phyloP scores from a whole-genome alignment of 2,113 vertebrate genomes.

The Blennius ocellaris region DNA sequence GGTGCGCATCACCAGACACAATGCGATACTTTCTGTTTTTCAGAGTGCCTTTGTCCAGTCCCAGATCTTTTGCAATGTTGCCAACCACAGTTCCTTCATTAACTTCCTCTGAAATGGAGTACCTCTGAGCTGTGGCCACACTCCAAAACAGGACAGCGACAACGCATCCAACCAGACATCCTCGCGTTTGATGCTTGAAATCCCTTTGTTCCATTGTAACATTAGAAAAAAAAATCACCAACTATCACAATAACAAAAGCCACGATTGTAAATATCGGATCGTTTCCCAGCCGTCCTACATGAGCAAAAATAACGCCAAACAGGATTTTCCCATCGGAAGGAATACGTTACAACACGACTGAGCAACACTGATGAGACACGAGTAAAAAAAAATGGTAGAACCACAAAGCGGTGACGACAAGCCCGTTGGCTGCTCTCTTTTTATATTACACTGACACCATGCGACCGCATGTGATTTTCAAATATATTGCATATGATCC shows the following conservation, averaged over 20 bases:
- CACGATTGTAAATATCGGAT: rapidly evolving
- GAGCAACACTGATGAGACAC: not conserved
- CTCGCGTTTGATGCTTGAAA: not conserved
- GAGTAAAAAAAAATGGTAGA: not conserved
- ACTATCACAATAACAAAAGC: not conserved
- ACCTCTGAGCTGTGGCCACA: conserved; percentile 68
- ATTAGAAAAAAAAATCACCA: not conserved
- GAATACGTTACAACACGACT: not conserved
- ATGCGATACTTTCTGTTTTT: conserved; percentile 69
- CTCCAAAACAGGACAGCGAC: conserved; percentile 45
- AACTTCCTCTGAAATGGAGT: conserved; percentile 73
- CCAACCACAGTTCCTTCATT: conserved; percentile 74
- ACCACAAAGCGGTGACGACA: conserved; percentile 1
- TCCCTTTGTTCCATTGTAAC: conserved; percentile 54
- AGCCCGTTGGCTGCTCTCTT: not conserved
- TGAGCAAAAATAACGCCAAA: too few relatives aligned
- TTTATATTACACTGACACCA: conserved; percentile 47
- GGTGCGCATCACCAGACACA: conserved; percentile 54
- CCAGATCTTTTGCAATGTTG: conserved; percentile 80
- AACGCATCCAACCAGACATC: conserved; percentile 14
- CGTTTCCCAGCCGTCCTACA: too few relatives aligned
- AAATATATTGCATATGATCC: too few relatives aligned
- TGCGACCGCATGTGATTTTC: not conserved
- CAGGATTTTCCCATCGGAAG: not conserved
- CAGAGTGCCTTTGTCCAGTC: conserved; percentile 62